Evolutionary conservation across 2,113 vertebrate genomes (phyloP).

Genomic region (Nycticryphes semicollaris): DNA sequence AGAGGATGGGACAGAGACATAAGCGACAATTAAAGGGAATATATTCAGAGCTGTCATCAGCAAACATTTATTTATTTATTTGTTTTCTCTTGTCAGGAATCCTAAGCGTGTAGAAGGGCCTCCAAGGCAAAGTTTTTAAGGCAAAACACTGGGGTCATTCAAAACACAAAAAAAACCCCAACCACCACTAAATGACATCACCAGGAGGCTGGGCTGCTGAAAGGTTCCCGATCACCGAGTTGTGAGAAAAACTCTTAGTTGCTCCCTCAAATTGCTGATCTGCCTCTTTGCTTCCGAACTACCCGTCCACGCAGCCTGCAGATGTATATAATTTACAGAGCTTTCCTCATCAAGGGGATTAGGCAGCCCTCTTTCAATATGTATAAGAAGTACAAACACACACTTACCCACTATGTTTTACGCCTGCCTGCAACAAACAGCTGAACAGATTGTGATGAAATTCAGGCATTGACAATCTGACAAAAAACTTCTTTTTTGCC

Average conservation of each 20-base stretch:
- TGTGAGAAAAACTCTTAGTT: background rate
- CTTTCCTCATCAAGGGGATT: conserved; percentile 72
- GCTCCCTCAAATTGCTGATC: background rate
- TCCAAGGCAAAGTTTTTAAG: conserved; percentile 19
- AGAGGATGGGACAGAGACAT: conserved; percentile 52
- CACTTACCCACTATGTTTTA: conserved; percentile 71
- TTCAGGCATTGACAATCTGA: conserved; percentile 80
- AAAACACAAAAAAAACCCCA: background rate
- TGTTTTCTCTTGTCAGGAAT: conserved; percentile 18
- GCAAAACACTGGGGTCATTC: conserved; percentile 16
- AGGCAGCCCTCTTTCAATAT: conserved; percentile 70
- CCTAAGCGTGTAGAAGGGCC: background rate
- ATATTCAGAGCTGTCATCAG: conserved; percentile 51
- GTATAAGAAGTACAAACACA: conserved; percentile 77
- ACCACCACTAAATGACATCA: background rate
- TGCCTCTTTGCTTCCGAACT: conserved; percentile 23
- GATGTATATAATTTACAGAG: conserved; percentile 63
- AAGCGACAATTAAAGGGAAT: conserved; percentile 63
- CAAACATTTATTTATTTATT: conserved; percentile 14
- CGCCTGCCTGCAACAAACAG: conserved; percentile 80
- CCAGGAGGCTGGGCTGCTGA: background rate
- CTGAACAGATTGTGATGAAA: conserved; percentile 82
- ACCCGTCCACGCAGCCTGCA: background rate
- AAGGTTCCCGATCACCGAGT: background rate
- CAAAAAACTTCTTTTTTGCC: conserved; percentile 76